A percentile compares a stretch with the other conserved stretches of the same genome.
phyloP scores from a whole-genome alignment of 92 coral and sea anemone genomes.

The Umimayanthus kanabou region DNA sequence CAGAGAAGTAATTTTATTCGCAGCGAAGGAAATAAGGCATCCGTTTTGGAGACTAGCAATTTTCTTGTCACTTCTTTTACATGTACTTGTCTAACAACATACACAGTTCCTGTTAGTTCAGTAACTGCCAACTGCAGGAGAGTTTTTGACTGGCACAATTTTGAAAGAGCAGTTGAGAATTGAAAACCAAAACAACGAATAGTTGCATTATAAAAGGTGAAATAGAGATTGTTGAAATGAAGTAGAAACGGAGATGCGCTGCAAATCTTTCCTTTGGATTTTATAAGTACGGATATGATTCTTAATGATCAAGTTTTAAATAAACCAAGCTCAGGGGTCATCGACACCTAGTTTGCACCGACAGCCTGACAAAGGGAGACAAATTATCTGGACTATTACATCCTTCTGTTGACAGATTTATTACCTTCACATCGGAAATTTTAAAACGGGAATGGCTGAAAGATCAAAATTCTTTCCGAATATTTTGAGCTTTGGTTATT shows the following conservation, averaged over 20 bases:
- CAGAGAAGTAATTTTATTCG: not conserved
- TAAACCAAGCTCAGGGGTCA: constrained; percentile 27
- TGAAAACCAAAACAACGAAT: not conserved
- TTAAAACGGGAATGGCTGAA: constrained; percentile 10
- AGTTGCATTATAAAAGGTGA: not conserved
- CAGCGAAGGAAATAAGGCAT: not conserved
- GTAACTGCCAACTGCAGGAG: too few species aligned
- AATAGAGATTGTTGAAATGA: not conserved
- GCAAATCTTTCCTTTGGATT: not conserved
- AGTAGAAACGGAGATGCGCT: constrained; percentile 11
- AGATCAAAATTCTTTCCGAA: not conserved
- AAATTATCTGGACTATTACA: constrained; percentile 13
- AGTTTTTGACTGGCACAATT: too few species aligned
- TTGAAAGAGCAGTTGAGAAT: not conserved
- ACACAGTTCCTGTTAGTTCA: too few species aligned
- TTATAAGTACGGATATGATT: not conserved
- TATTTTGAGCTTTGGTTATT: not conserved
- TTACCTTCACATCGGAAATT: constrained; percentile 32
- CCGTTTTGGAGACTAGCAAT: not conserved
- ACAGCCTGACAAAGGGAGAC: constrained; percentile 39
- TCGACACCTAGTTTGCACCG: constrained; percentile 35
- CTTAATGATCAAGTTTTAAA: constrained; percentile 1
- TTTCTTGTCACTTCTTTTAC: too few species aligned
- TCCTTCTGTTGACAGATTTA: constrained; percentile 12
- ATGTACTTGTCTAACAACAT: too few species aligned